These are phyloP conservation scores for Gibbula magus DNA, from an alignment of 2,888 invertebrate species.

Conservation along the genomic window DNA sequence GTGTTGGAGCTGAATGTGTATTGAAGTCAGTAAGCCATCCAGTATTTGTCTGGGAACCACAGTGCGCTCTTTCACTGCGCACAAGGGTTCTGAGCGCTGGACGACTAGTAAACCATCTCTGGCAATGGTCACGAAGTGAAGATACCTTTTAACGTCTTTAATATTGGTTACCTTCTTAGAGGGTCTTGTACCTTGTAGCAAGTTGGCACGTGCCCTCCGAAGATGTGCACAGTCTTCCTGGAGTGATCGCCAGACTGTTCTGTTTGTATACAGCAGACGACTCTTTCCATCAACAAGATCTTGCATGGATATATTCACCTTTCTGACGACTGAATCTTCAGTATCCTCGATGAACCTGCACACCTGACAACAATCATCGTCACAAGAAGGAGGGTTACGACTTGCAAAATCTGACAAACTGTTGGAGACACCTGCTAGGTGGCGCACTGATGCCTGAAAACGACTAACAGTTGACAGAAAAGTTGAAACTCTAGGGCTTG, in stretches of 20 bases:
- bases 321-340: no score
- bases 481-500: no score
- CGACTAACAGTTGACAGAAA: no score
- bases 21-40: conserved; percentile 29
- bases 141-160: conserved; percentile 37
- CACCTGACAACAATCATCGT: conserved; percentile 39
- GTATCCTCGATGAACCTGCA: no score
- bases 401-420: conserved; percentile 45
- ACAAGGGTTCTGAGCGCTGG: conserved; percentile 18
- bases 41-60: conserved; percentile 22
- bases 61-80: no score
- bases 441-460: no score
- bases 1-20: conserved; percentile 31
- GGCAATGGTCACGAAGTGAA: conserved; percentile 30
- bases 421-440: conserved; percentile 37
- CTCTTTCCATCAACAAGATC: no score
- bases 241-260: conserved; percentile 47
- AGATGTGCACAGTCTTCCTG: no score
- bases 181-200: conserved; percentile 50
- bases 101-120: conserved; percentile 35
- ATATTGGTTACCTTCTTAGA: conserved; percentile 39
- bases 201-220: conserved; percentile 37
- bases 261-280: no score
- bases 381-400: conserved; percentile 41
- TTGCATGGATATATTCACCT: no score